Conservation (phyloP, 2,888 invertebrate species). For the Agrenia bidenticulata region DNA sequence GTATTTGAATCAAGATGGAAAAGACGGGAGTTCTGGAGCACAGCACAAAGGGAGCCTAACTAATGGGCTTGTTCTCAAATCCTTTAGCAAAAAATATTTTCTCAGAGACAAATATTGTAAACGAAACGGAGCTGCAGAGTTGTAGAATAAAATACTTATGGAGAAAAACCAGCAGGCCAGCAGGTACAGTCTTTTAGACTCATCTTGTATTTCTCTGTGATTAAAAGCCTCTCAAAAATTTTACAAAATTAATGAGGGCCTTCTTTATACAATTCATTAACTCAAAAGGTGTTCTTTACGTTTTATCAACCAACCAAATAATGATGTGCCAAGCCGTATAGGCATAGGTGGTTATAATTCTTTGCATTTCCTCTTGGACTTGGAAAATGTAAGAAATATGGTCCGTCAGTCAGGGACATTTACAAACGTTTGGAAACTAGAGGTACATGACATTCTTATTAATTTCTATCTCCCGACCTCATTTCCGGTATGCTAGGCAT, state of each 20-base stretch:
- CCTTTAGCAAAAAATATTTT: slow-evolving; percentile 28
- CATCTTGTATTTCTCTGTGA: background rate
- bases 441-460: background rate
- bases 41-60: slow-evolving; percentile 20
- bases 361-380: too few relatives aligned
- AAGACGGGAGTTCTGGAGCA: slow-evolving; percentile 15
- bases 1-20: slow-evolving; percentile 24
- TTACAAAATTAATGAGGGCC: too few relatives aligned
- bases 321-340: too few relatives aligned
- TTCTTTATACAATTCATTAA: too few relatives aligned
- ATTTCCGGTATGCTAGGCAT: slow-evolving; percentile 5
- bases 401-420: slow-evolving; percentile 10
- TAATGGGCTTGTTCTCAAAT: slow-evolving; percentile 26
- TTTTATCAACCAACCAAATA: too few relatives aligned
- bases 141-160: too few relatives aligned
- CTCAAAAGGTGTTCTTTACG: too few relatives aligned
- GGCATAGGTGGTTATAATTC: too few relatives aligned
- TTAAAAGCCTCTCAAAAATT: too few relatives aligned
- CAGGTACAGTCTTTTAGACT: background rate
- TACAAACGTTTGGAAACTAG: background rate
- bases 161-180: background rate
- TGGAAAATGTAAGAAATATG: background rate
- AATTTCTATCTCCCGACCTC: slow-evolving; percentile 1
- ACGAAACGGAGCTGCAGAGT: background rate
- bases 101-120: slow-evolving; percentile 3